Conservation (phyloP, 2,113 vertebrate species). For the Romanogobio albipinnatus region DNA sequence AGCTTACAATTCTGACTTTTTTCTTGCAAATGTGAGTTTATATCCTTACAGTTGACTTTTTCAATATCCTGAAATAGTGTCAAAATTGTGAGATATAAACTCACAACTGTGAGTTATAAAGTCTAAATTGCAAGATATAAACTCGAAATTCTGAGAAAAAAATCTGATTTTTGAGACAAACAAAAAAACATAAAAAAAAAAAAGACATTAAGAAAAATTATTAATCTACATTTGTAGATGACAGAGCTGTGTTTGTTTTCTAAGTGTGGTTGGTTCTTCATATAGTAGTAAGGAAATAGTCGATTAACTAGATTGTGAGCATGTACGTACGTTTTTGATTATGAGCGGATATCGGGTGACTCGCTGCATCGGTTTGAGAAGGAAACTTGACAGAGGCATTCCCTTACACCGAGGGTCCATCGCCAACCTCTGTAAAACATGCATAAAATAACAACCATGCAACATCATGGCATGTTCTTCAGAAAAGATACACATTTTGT, state of each 20-base stretch:
- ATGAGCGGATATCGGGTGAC: conserved; percentile 98
- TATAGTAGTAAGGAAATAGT: not conserved
- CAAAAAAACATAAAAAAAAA: too few relatives aligned
- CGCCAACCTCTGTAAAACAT: conserved; percentile 85
- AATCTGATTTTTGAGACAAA: too few relatives aligned
- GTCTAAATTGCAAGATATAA: too few relatives aligned
- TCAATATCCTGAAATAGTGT: too few relatives aligned
- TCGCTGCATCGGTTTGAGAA: conserved; percentile 98
- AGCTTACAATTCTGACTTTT: too few relatives aligned
- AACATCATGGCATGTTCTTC: not conserved
- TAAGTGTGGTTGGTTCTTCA: not conserved
- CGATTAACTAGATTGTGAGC: not conserved
- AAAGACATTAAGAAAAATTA: too few relatives aligned
- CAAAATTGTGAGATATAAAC: too few relatives aligned
- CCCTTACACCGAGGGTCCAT: conserved; percentile 98
- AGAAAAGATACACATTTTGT: not conserved
- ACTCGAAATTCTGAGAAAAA: too few relatives aligned
- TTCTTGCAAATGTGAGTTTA: too few relatives aligned
- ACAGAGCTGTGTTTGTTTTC: not conserved
- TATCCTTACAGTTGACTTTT: too few relatives aligned
- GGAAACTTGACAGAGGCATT: conserved; percentile 97
- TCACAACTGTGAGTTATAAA: too few relatives aligned
- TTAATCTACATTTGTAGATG: not conserved
- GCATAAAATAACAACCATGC: not conserved
- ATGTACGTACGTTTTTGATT: conserved; percentile 91